A percentile compares a stretch with the other conserved stretches of the same genome.
phyloP scores from a whole-genome alignment of 2,113 vertebrate species.

The Lanius ludovicianus region DNA sequence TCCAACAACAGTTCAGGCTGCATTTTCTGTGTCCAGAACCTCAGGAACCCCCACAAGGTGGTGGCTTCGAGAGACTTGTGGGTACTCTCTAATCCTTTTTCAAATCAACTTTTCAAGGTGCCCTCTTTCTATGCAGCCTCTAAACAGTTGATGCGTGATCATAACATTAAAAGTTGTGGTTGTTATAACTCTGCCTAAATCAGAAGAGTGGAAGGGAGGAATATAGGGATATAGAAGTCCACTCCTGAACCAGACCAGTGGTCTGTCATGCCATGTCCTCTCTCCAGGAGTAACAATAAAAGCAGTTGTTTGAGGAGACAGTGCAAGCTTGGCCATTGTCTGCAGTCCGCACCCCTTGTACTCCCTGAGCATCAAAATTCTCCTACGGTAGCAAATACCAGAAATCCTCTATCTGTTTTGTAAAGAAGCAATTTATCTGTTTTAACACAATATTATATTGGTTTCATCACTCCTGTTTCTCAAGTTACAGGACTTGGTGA shows the following conservation, averaged over 20 bases:
- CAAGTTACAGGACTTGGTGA: not conserved
- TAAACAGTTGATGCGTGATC: not conserved
- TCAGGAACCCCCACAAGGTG: not conserved
- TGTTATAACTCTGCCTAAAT: not conserved
- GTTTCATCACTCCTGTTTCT: not conserved
- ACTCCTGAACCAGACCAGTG: not conserved
- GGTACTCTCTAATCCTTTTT: not conserved
- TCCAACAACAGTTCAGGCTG: not conserved
- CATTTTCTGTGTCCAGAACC: not conserved
- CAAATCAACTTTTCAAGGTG: not conserved
- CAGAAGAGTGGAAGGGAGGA: not conserved
- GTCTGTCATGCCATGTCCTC: not conserved
- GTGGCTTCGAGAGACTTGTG: not conserved
- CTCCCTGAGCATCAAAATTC: not conserved
- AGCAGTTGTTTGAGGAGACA: not conserved
- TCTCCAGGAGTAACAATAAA: not conserved
- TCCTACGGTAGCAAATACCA: not conserved
- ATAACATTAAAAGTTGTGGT: not conserved
- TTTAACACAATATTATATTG: not conserved
- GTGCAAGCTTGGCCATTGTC: not conserved
- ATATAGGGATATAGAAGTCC: not conserved
- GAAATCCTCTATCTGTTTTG: not conserved
- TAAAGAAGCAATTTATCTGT: not conserved
- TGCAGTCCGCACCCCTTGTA: not conserved
- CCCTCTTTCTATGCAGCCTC: not conserved